Conservation (phyloP, 1,140 invertebrate species). For the Stegodyphus mimosarum region DNA sequence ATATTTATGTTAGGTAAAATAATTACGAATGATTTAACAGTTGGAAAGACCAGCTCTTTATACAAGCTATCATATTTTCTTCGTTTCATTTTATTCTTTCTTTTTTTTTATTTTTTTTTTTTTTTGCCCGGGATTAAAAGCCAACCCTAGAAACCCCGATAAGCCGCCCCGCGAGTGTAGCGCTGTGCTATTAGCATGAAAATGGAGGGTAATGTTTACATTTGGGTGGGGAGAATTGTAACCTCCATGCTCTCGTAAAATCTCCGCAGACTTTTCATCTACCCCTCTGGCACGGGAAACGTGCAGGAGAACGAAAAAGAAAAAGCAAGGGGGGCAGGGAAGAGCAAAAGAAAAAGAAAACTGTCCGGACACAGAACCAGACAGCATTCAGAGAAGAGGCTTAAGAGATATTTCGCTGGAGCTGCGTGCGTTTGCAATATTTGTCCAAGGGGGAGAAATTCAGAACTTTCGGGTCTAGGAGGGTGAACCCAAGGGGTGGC, state of each 20-base stretch:
- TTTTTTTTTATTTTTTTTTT: too few relatives aligned
- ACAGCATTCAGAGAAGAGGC: constrained; percentile 30
- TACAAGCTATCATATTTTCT: too few relatives aligned
- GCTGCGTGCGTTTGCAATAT: constrained; percentile 35
- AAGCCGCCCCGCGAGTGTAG: background rate
- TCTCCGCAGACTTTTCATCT: background rate
- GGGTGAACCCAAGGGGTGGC: background rate
- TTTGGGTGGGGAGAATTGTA: constrained; percentile 27
- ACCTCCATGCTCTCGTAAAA: constrained; percentile 24
- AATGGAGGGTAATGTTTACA: constrained; percentile 37
- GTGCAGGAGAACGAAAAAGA: too few relatives aligned
- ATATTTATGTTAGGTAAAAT: too few relatives aligned
- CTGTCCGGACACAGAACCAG: background rate
- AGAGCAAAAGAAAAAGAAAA: constrained; percentile 21
- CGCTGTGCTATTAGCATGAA: constrained; percentile 32
- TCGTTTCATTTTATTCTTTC: too few relatives aligned
- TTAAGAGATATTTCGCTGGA: constrained; percentile 45
- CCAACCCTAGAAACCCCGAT: constrained; percentile 7
- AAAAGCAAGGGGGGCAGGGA: constrained; percentile 9
- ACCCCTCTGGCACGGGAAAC: background rate
- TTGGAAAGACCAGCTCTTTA: too few relatives aligned
- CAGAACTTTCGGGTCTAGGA: background rate
- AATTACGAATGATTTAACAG: too few relatives aligned
- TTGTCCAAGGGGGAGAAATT: constrained; percentile 8
- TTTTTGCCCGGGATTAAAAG: background rate